Base-by-base conservation (phyloP, 2,113 vertebrate species). In the Poeciliopsis prolifica region DNA sequence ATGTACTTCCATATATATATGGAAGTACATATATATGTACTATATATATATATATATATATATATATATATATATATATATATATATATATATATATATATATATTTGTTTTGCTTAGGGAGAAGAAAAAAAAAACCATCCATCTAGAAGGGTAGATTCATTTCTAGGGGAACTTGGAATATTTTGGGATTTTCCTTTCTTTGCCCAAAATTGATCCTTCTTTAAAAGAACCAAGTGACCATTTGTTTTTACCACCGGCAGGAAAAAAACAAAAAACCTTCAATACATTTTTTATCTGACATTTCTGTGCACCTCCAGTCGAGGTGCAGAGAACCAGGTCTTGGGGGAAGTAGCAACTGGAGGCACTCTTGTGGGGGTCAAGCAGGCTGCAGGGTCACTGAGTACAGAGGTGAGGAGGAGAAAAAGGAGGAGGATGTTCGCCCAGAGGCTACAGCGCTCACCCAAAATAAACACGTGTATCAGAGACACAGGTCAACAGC, bases 341-440 rank as follows among this genome's bases (percentile, higher is more conserved):
- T 5, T 60, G 51, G 31, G 84, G 79, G 74, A 79, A 75, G 75
- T 63, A 29, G 61, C 61, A 66, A 67, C 63, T 54, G 79, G 26
- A 79, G 74, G 72, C 61, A 31, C 31, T 75, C 26, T 29, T 40
- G 5, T 28, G n/a, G 72, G 72, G 84, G 79, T 88, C 81, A 81
- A 66, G 63, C 42, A 78, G 74, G 74, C 35, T 54, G 54, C 48
- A 60, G 75, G 87, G 86, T 92, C 84, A 89, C 61, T 26, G 81
- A 87, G 86, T 85, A 90, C 84, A 87, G 75, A 89, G 89, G 87
- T 90, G 80, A 86, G 65, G 77, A 76, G 58, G 40, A 42, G 14
- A 70, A 76, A 48, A 14, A 42, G 40, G 75, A 65, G 61, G 48
- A 74, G 72, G 77, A 44, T 72, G 74, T 73, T 81, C 2, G 29